Evolutionary conservation across 2,113 vertebrate genomes (phyloP).

Genomic region (Danionella cerebrum): DNA sequence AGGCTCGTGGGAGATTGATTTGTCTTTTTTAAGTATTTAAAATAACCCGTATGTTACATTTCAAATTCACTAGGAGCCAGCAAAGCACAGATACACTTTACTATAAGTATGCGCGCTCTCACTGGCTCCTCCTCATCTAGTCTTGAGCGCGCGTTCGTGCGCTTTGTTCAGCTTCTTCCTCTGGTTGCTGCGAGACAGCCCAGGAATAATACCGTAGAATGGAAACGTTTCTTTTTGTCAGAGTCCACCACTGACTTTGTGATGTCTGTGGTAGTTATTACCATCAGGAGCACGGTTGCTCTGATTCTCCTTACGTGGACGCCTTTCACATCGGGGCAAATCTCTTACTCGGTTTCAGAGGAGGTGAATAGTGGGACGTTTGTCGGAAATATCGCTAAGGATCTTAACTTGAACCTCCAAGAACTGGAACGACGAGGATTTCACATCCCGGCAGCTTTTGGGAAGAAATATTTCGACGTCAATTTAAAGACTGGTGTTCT

Average conservation of each 20-base stretch:
- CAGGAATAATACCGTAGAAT: not conserved
- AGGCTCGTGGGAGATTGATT: too few relatives aligned
- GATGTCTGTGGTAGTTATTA: not conserved
- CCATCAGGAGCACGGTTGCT: not conserved
- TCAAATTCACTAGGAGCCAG: slow-evolving; percentile 21
- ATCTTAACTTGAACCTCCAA: slow-evolving; percentile 52
- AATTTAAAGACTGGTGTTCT: slow-evolving; percentile 57
- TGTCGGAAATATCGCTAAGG: slow-evolving; percentile 60
- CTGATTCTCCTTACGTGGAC: slow-evolving; percentile 25
- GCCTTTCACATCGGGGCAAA: slow-evolving; percentile 41
- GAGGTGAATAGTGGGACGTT: slow-evolving; percentile 57
- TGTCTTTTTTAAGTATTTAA: too few relatives aligned
- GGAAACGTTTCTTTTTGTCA: not conserved
- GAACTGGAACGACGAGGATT: slow-evolving; percentile 58
- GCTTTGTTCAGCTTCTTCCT: slow-evolving; percentile 13
- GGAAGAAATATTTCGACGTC: slow-evolving; percentile 55
- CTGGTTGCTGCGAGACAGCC: not conserved
- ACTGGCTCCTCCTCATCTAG: slow-evolving; percentile 17
- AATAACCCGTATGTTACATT: not conserved
- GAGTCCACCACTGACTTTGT: not conserved
- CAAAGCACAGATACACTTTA: not conserved
- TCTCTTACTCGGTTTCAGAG: slow-evolving; percentile 54
- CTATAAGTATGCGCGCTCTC: not conserved
- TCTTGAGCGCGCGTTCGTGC: not conserved
- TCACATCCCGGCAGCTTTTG: slow-evolving; percentile 56